Conservation (phyloP, 2,888 invertebrate species). For the Choreutis nemorana region DNA sequence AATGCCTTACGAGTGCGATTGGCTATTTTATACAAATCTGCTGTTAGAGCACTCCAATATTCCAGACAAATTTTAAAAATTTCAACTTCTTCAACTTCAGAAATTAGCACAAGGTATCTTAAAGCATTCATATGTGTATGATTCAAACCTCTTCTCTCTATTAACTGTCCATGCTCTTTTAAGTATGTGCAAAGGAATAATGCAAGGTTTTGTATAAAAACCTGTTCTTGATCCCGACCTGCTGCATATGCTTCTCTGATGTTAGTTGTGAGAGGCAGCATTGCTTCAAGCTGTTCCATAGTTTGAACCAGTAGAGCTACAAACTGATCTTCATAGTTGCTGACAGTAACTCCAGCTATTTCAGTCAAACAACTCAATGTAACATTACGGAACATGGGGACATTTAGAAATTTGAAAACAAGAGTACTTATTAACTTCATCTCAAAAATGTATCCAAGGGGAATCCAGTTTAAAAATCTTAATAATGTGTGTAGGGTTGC, state of each 20-base stretch:
- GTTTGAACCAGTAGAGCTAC: slow-evolving; percentile 89
- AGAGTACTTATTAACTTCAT: slow-evolving; percentile 95
- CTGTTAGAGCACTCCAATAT: slow-evolving; percentile 95
- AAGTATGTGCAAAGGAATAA: slow-evolving; percentile 96
- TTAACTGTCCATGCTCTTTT: slow-evolving; percentile 92
- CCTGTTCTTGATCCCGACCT: slow-evolving; percentile 96
- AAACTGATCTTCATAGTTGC: slow-evolving; percentile 94
- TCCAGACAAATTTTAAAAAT: slow-evolving; percentile 99
- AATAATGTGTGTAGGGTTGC: slow-evolving; percentile 96
- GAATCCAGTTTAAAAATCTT: slow-evolving; percentile 99
- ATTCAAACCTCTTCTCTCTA: slow-evolving; percentile 82
- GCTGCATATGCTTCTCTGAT: slow-evolving; percentile 93
- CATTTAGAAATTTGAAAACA: slow-evolving; percentile 95
- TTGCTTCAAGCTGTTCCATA: slow-evolving; percentile 90
- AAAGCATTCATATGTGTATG: slow-evolving; percentile 83
- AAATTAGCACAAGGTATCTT: slow-evolving; percentile 88
- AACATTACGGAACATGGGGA: slow-evolving; percentile 97
- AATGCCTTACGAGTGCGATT: slow-evolving; percentile 71
- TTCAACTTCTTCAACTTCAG: slow-evolving; percentile 98
- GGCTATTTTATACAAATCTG: slow-evolving; percentile 90
- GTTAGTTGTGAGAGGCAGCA: slow-evolving; percentile 91
- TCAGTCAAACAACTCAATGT: slow-evolving; percentile 98
- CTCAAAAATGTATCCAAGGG: slow-evolving; percentile 99
- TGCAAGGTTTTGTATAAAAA: slow-evolving; percentile 98
- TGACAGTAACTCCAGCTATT: slow-evolving; percentile 91